Evolutionary conservation across 2,888 invertebrate genomes (phyloP).

Genomic region (Platycheirus albimanus): DNA sequence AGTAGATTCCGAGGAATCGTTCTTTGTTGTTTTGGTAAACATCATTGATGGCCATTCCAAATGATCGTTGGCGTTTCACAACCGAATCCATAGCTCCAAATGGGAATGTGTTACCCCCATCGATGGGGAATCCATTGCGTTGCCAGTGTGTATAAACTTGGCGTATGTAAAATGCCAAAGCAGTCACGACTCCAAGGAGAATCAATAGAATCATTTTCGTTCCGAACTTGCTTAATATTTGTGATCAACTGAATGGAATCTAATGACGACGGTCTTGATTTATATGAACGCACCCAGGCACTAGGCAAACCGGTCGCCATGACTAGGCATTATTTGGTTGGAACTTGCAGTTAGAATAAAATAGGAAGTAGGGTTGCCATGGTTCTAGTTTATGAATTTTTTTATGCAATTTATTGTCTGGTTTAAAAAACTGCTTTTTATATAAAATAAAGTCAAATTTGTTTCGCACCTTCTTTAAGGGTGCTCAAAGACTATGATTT

Average conservation of each 20-base stretch:
- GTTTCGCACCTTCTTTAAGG: no score
- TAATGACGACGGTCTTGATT: no score
- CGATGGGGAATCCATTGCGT: conserved; percentile 78
- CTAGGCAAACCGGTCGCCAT: no score
- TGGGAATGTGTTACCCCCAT: conserved; percentile 85
- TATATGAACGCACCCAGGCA: no score
- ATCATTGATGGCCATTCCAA: conserved; percentile 86
- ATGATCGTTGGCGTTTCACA: conserved; percentile 84
- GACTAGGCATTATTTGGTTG: no score
- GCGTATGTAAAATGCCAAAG: conserved; percentile 76
- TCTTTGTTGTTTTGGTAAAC: conserved; percentile 83
- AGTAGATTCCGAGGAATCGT: conserved; percentile 85
- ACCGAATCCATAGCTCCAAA: conserved; percentile 86
- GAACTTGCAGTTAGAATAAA: background rate
- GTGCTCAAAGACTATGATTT: no score
- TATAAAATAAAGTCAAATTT: no score
- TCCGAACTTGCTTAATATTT: background rate
- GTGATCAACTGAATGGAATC: background rate
- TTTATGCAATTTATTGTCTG: no score
- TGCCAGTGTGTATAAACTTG: conserved; percentile 80
- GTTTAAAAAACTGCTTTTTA: no score
- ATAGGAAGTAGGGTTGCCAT: background rate
- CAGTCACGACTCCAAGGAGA: conserved; percentile 28
- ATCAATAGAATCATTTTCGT: conserved; percentile 40
- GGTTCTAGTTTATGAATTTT: no score